phyloP scores from a whole-genome alignment of 1,140 invertebrate genomes.

The Caenorhabditis briggsae region DNA sequence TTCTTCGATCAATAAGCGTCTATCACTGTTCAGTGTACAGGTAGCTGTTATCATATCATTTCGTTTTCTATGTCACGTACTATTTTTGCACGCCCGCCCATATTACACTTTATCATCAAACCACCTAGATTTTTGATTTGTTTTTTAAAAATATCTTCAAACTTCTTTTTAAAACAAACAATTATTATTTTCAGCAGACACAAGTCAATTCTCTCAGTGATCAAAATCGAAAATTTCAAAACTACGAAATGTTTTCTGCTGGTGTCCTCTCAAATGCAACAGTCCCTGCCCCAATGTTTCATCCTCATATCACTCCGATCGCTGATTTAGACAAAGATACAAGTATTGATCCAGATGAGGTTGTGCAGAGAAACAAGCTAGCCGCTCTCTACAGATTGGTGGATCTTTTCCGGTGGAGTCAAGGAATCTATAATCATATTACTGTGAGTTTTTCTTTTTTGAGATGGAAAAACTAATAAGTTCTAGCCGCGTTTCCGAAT shows the following conservation, averaged over 20 bases:
- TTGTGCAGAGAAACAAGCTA: slow-evolving; percentile 88
- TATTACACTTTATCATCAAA: slow-evolving; percentile 1
- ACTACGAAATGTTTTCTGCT: slow-evolving; percentile 52
- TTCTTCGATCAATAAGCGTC: slow-evolving; percentile 13
- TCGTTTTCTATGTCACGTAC: neutral
- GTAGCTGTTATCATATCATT: slow-evolving; percentile 9
- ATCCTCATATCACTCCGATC: slow-evolving; percentile 88
- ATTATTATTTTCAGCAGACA: slow-evolving; percentile 9
- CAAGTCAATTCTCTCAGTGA: neutral
- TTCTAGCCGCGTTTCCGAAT: too few species aligned
- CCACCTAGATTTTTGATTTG: slow-evolving; percentile 45
- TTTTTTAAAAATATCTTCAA: neutral
- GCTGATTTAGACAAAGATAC: slow-evolving; percentile 95
- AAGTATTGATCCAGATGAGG: slow-evolving; percentile 93
- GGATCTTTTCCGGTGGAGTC: slow-evolving; percentile 95
- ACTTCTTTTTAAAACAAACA: neutral
- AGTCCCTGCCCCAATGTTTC: slow-evolving; percentile 50
- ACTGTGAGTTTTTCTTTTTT: slow-evolving; percentile 80
- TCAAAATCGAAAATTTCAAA: slow-evolving; percentile 24
- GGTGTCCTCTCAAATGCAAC: slow-evolving; percentile 46
- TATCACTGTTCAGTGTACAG: slow-evolving; percentile 7
- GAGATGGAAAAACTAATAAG: too few species aligned
- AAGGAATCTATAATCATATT: slow-evolving; percentile 86
- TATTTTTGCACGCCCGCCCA: slow-evolving; percentile 9
- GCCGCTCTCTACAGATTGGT: slow-evolving; percentile 94